phyloP scores from a whole-genome alignment of 2,797 vertebrate species.

The Scarus forsteni region DNA sequence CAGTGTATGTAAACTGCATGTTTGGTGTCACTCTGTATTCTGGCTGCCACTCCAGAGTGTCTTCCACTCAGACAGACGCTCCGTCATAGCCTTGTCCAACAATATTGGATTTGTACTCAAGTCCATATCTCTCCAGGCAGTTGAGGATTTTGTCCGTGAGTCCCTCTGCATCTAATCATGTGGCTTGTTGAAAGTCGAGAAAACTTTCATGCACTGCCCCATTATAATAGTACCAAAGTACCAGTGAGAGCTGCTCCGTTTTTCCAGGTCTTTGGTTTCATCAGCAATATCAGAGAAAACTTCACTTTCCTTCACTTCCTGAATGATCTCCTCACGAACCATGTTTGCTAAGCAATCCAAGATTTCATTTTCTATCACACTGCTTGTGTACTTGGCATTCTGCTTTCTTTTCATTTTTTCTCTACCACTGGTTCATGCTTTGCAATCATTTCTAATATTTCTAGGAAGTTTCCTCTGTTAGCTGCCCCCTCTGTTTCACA shows the following conservation, averaged over 20 bases:
- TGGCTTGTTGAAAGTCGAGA: neutral
- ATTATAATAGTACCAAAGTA: neutral
- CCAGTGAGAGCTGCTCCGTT: neutral
- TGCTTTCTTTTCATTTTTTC: too few relatives aligned
- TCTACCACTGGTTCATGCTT: too few relatives aligned
- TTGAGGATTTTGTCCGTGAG: neutral
- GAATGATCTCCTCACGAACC: conserved; percentile 14
- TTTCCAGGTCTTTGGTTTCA: conserved; percentile 35
- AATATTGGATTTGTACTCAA: neutral
- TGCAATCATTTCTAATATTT: too few relatives aligned
- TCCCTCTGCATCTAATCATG: neutral
- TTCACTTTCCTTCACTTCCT: conserved; percentile 28
- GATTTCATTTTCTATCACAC: conserved; percentile 36
- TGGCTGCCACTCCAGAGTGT: conserved; percentile 2
- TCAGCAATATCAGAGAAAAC: conserved; percentile 22
- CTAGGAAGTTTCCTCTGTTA: neutral
- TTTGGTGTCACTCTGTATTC: neutral
- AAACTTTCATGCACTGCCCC: neutral
- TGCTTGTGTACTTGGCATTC: conserved; percentile 44
- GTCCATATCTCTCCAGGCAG: neutral
- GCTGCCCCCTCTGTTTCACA: neutral
- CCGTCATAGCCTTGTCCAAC: neutral
- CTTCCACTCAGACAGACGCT: neutral
- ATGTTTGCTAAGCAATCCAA: conserved; percentile 29
- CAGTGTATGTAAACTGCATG: neutral